These are phyloP conservation scores for Notothenia coriiceps DNA, from an alignment of 2,113 vertebrate genomes.

Conservation along the genomic window DNA sequence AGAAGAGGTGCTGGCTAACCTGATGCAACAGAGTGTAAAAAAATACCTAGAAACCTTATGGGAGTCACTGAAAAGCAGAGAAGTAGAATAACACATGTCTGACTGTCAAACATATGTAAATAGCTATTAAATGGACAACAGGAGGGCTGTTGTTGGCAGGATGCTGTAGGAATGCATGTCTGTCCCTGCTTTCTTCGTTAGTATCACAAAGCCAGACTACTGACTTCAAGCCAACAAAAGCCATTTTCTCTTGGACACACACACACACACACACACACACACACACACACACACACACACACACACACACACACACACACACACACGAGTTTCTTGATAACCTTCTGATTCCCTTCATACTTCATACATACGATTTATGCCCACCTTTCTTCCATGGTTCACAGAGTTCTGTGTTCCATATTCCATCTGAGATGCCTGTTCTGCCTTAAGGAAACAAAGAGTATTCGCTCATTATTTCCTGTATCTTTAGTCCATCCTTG, in stretches of 20 bases:
- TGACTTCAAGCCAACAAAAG: constrained; percentile 45
- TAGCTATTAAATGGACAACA: constrained; percentile 41
- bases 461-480: constrained; percentile 60
- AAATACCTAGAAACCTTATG: constrained; percentile 1
- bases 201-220: constrained; percentile 43
- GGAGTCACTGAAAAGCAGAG: constrained; percentile 16
- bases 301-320: background rate
- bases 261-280: background rate
- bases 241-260: constrained; percentile 28
- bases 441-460: constrained; percentile 24
- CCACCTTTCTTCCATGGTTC: constrained; percentile 51
- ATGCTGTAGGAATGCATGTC: constrained; percentile 9
- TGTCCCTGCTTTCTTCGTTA: constrained; percentile 21
- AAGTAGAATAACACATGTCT: constrained; percentile 15
- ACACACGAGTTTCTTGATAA: constrained; percentile 26
- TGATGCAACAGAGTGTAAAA: constrained; percentile 33
- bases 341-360: constrained; percentile 39
- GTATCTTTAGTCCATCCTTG: constrained; percentile 42
- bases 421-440: constrained; percentile 46
- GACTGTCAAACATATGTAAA: constrained; percentile 19
- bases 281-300: background rate
- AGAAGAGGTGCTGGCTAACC: constrained; percentile 39
- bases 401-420: constrained; percentile 48
- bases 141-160: constrained; percentile 52
- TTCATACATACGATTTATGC: constrained; percentile 32